Evolutionary conservation across 2,797 vertebrate genomes (phyloP).

Genomic region (Pangasius larnaudii): DNA sequence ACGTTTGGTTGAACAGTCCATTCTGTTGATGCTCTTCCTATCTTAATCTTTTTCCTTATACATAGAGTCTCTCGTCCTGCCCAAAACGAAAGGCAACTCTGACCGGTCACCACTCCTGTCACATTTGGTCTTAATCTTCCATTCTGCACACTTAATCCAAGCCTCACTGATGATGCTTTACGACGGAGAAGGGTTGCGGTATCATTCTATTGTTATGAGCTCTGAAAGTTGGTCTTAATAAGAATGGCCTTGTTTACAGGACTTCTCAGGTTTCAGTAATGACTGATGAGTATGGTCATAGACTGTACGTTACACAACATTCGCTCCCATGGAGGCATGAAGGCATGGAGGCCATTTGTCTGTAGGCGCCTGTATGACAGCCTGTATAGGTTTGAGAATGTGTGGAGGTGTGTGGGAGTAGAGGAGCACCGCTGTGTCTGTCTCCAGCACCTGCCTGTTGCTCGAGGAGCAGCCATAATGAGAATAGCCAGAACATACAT

Average conservation of each 20-base stretch:
- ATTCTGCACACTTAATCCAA: neutral
- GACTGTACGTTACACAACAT: neutral
- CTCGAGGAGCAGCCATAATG: slow-evolving; percentile 3
- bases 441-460: slow-evolving; percentile 41
- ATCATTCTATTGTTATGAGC: neutral
- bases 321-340: slow-evolving; percentile 16
- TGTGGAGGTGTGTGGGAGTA: slow-evolving; percentile 43
- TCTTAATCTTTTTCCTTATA: neutral
- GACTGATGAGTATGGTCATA: neutral
- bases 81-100: slow-evolving; percentile 21
- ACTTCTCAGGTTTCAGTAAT: neutral
- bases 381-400: slow-evolving; percentile 22
- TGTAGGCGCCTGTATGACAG: slow-evolving; percentile 20
- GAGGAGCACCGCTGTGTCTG: slow-evolving; percentile 18
- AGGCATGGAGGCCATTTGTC: slow-evolving; percentile 10
- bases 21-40: neutral
- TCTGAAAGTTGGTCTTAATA: neutral
- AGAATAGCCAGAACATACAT: neutral
- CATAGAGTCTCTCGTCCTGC: too few relatives aligned
- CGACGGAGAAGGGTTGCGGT: neutral
- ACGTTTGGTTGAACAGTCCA: neutral
- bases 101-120: slow-evolving; percentile 14
- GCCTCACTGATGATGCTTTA: neutral
- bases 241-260: neutral
- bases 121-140: neutral